These are phyloP conservation scores for Nothobranchius furzeri DNA, from an alignment of 2,113 vertebrate genomes.

Conservation along the genomic window DNA sequence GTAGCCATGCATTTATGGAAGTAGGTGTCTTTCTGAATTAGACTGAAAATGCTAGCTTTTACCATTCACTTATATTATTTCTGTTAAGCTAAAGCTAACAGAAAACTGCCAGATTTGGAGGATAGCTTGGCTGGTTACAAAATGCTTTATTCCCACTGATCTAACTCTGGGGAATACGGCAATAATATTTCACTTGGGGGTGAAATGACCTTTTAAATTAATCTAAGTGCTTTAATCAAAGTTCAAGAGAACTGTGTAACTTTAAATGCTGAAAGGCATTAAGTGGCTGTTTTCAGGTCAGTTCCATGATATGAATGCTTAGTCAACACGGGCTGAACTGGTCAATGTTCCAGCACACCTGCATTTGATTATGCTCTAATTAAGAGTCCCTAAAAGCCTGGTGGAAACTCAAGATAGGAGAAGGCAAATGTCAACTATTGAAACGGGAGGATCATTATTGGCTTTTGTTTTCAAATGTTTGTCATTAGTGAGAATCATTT, in stretches of 20 bases:
- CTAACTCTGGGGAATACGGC: too few relatives aligned
- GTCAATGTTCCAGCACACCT: slow-evolving; percentile 32
- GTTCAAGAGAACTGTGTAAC: not conserved
- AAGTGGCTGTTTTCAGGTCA: not conserved
- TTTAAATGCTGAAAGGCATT: slow-evolving; percentile 1
- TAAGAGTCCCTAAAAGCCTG: slow-evolving; percentile 30
- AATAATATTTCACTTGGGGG: too few relatives aligned
- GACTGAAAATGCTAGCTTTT: too few relatives aligned
- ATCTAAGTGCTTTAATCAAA: too few relatives aligned
- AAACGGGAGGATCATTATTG: not conserved
- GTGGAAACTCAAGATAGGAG: slow-evolving; percentile 15
- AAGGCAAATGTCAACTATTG: not conserved
- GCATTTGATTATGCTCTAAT: slow-evolving; percentile 33
- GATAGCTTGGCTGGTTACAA: too few relatives aligned
- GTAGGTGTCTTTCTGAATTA: too few relatives aligned
- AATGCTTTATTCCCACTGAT: too few relatives aligned
- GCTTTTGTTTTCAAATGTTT: not conserved
- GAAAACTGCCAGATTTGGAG: too few relatives aligned
- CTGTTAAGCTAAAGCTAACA: too few relatives aligned
- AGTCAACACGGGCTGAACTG: slow-evolving; percentile 15
- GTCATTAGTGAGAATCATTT: not conserved
- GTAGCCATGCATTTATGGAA: too few relatives aligned
- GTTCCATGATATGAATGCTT: not conserved
- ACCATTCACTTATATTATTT: too few relatives aligned
- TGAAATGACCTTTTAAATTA: too few relatives aligned